Base-by-base conservation (phyloP, 2,113 vertebrate genomes). In the Apteryx owenii region DNA sequence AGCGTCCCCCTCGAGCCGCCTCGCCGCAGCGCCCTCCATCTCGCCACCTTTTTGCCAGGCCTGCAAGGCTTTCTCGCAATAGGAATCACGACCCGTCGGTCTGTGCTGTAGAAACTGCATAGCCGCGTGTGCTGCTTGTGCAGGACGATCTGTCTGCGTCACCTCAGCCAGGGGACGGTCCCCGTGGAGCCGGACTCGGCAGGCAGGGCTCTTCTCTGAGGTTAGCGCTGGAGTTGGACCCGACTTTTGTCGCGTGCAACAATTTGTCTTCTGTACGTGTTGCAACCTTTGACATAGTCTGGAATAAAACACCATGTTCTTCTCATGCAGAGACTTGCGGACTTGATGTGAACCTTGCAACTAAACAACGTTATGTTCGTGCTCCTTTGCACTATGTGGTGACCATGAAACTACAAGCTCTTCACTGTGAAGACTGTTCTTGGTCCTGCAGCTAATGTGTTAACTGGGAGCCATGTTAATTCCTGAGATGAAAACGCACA, bases 71-170 rank as follows among this genome's bases (percentile, higher is more conserved):
- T 9, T 33, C 25, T 1, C 12, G 69, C 56, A 61, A 6, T 3
- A 3, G 16, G 56, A 36, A 6, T 1, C 0, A 0, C 56, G 8
- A 72, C 60, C 22, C 1, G 1, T 23, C 9, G 26, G 3, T 7
- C 0, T 2, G 69, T 1, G 11, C 65, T 0, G 0, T 0, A 36
- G 79, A 53, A 16, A 15, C 29, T 0, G 1, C 0, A 4, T 16
- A 13, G 38, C 21, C 7, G 4, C 28, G 54, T 15, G 23, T 60
- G 48, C 61, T 7, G 4, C 36, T 48, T 12, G 21, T 60, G 48
- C 61, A 31, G 56, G 42, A 21, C 36, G 48, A 50, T 25, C 14
- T 40, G 46, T 19, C 70, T 76, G 56, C 26, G 6, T 10, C 50
- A 5, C 18, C 61, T 68, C 33, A 0, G 5, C 36, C 26, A 17